Evolutionary conservation across 2,113 vertebrate genomes (phyloP), one percentile per base, ranked within the genome.

Genomic region (Phalacrocorax carbo): DNA sequence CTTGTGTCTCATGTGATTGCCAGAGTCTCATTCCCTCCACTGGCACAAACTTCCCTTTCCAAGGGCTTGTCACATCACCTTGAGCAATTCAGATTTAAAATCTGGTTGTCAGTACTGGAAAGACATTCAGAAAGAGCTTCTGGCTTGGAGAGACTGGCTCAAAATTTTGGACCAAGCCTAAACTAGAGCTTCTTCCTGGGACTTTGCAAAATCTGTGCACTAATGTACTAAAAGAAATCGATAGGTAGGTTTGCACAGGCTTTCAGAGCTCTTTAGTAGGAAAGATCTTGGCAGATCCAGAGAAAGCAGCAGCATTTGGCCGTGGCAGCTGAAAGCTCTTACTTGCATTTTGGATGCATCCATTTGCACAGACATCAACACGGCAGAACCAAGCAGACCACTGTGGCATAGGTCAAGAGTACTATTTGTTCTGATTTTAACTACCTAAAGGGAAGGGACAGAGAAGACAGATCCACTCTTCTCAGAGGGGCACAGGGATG

Each of bases 331-430:
- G 51, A 38, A 80, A 91, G 40, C 26, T 42, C 88, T 44, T 60
- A 42, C 42, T 15, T 38, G 26, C 5, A 10, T 82, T 86, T 38
- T 66, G 64, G n/a, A 49, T 75, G 64, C 64, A 82, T 86, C 61
- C 42, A 15, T 61, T 44, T 65, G 58, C 62, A 68, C 5, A 32
- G 64, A 69, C 25, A 73, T 55, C 54, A 69, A 2, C 0, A 0
- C 38, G 66, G 36, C 34, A 86, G 64, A 58, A 65, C 16, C 20
- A 48, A 60, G 64, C 25, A 83, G 71, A 60, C 15, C 54, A 13
- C 62, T 20, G n/a, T n/a, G 85, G 29, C 22, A 7, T 32, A 58
- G 81, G 19, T 6, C 70, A 38, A 5, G 29, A 84, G 51, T 2
- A 26, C 30, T 48, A 2, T 22, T 5, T 69, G 49, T 34, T 77